Conservation (phyloP, 2,797 vertebrate species). For the Telmatherina bonti region DNA sequence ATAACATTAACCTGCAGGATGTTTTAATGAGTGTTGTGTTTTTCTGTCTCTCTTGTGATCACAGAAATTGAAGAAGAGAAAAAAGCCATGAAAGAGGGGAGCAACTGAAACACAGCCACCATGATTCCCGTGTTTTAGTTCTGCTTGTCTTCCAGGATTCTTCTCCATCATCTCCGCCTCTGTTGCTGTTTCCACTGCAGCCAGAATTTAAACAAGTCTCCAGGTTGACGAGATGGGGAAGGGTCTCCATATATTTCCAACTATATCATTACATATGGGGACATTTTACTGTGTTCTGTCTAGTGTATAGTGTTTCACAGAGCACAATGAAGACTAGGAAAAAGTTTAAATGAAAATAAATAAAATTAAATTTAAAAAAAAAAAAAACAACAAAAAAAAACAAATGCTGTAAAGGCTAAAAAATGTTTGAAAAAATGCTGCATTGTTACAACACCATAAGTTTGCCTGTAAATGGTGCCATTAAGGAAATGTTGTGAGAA, state of each 20-base stretch:
- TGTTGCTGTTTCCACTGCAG: slow-evolving; percentile 12
- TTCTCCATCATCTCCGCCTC: slow-evolving; percentile 14
- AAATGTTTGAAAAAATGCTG: slow-evolving; percentile 8
- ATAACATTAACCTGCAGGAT: background rate
- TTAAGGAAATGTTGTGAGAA: slow-evolving; percentile 52
- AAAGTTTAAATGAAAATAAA: background rate
- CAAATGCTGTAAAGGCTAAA: slow-evolving; percentile 16
- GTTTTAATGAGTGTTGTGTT: no score
- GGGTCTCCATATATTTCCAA: slow-evolving; percentile 12
- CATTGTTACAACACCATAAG: slow-evolving; percentile 16
- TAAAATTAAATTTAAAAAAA: background rate
- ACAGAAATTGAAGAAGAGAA: slow-evolving; percentile 78
- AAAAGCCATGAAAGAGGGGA: slow-evolving; percentile 19
- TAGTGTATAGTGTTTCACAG: slow-evolving; percentile 12
- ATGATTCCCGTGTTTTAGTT: slow-evolving; percentile 19
- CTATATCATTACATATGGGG: slow-evolving; percentile 20
- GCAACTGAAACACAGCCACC: slow-evolving; percentile 29
- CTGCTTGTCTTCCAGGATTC: slow-evolving; percentile 29
- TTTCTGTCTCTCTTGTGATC: slow-evolving; percentile 21
- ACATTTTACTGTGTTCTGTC: slow-evolving; percentile 29
- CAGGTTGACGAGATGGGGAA: slow-evolving; percentile 17
- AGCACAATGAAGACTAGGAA: slow-evolving; percentile 11
- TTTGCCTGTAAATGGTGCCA: slow-evolving; percentile 63
- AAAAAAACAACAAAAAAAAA: background rate
- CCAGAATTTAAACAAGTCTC: slow-evolving; percentile 37